Evolutionary conservation across 1,140 invertebrate genomes (phyloP).

Genomic region (Portunus trituberculatus): DNA sequence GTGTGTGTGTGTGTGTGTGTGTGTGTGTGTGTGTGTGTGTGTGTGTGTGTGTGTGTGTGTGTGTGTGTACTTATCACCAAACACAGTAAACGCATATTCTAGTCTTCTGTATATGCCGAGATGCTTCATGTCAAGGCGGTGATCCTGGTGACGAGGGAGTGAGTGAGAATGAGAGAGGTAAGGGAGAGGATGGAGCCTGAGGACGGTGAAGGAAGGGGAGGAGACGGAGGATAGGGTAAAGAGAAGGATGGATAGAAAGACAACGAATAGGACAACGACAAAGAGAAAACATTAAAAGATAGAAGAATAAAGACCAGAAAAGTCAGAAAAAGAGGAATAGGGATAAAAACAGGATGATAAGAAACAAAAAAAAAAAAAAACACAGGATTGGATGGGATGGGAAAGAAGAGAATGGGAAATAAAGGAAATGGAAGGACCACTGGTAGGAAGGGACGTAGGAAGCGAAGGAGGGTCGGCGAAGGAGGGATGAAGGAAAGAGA

Average conservation of each 20-base stretch:
- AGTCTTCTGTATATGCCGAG: background rate
- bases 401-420: background rate
- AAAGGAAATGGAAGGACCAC: too few species aligned
- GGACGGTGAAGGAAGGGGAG: background rate
- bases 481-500: background rate
- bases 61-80: too few species aligned
- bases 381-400: background rate
- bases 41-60: too few species aligned
- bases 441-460: background rate
- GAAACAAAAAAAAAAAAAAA: too few species aligned
- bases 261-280: too few species aligned
- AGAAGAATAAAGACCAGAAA: background rate
- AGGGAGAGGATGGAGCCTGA: background rate
- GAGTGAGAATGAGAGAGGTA: background rate
- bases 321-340: background rate
- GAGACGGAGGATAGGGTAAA: background rate
- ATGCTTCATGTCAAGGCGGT: background rate
- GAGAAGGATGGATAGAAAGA: too few species aligned
- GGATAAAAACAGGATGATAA: too few species aligned
- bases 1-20: background rate
- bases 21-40: conserved; percentile 11
- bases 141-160: background rate
- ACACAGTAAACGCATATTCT: background rate
- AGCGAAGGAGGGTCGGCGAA: background rate
- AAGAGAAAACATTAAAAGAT: background rate